A percentile compares a stretch with the other conserved stretches of the same genome.
These are phyloP conservation scores for Ochlodes sylvanus DNA, from an alignment of 2,888 invertebrate genomes.

Conservation along the genomic window DNA sequence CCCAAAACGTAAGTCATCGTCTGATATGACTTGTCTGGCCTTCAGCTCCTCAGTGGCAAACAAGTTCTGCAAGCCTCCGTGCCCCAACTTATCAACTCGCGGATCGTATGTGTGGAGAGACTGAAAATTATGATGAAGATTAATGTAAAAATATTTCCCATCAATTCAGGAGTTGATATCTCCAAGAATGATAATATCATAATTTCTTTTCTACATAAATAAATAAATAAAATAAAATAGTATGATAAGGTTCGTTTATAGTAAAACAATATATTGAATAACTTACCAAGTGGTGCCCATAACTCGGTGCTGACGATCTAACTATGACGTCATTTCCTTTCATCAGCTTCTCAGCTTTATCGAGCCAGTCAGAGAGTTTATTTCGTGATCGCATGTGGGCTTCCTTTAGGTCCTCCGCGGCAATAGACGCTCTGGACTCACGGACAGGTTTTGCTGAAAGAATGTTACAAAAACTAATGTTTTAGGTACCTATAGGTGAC, in stretches of 20 bases:
- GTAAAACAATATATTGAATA: not conserved
- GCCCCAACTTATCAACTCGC: slow-evolving; percentile 55
- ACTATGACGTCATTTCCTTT: slow-evolving; percentile 50
- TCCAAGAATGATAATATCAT: too few relatives aligned
- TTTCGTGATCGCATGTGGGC: slow-evolving; percentile 59
- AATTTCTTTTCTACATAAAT: too few relatives aligned
- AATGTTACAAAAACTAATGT: too few relatives aligned
- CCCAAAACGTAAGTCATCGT: slow-evolving; percentile 63
- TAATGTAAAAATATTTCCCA: too few relatives aligned
- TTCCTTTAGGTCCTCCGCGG: slow-evolving; percentile 55
- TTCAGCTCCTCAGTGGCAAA: slow-evolving; percentile 70
- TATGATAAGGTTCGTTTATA: too few relatives aligned
- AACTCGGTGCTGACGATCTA: slow-evolving; percentile 62
- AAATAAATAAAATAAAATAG: too few relatives aligned
- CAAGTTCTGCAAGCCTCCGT: slow-evolving; percentile 67
- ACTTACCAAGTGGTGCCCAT: slow-evolving; percentile 71
- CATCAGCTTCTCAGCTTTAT: slow-evolving; percentile 52
- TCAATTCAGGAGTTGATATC: too few relatives aligned
- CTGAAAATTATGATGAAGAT: slow-evolving; percentile 47
- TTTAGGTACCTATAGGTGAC: too few relatives aligned
- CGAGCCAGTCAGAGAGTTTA: slow-evolving; percentile 57
- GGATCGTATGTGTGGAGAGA: slow-evolving; percentile 59
- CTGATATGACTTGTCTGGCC: slow-evolving; percentile 64
- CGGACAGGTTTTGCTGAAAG: slow-evolving; percentile 63
- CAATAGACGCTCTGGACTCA: slow-evolving; percentile 52